Evolutionary conservation across 2,888 invertebrate species (phyloP), one percentile per base, ranked within the genome.

Genomic region (Barypeithes pellucidus): DNA sequence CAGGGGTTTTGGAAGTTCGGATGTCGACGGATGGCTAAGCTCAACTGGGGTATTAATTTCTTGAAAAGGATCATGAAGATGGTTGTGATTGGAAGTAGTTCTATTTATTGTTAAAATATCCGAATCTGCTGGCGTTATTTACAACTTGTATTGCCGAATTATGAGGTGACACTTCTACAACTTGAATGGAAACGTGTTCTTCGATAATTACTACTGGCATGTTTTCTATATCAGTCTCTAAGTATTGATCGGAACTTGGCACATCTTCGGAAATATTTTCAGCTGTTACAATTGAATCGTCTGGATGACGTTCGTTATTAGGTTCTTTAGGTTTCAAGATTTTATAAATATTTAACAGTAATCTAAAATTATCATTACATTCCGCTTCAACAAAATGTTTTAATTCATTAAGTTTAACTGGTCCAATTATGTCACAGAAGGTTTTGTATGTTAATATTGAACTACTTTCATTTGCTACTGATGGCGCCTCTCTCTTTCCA

Each of bases 1-100:
- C 47, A 2, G 62, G 47, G 5, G 47, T 45, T 41, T 63, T 63
- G 14, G 63, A 12, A 66, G 22, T 29, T 57, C 52, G 16, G 43
- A 43, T 14, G 43, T 43, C 14, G 16, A n/a, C 8, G 43, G 5
- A 2, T 43, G 43, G 14, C 36, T 2, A 9, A 2, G n/a, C n/a
- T n/a, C n/a, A n/a, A n/a, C n/a, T n/a, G n/a, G n/a, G n/a, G n/a
- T n/a, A 36, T 36, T 36, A 7, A 36, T 36, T 36, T 36, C 9
- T 36, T 36, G 36, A 36, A 7, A 7, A n/a, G n/a, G n/a, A 36
- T 36, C 36, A 36, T 8, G 36, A 36, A 36, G 12, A 36, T 36
- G 36, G 5, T 12, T 36, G 11, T 36, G 3, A 7, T 36, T 9
- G 36, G 36, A 36, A 36, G 36, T 3, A 36, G 8, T 36, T 36